phyloP scores from a whole-genome alignment of 2,888 invertebrate species.

The Xylota segnis region DNA sequence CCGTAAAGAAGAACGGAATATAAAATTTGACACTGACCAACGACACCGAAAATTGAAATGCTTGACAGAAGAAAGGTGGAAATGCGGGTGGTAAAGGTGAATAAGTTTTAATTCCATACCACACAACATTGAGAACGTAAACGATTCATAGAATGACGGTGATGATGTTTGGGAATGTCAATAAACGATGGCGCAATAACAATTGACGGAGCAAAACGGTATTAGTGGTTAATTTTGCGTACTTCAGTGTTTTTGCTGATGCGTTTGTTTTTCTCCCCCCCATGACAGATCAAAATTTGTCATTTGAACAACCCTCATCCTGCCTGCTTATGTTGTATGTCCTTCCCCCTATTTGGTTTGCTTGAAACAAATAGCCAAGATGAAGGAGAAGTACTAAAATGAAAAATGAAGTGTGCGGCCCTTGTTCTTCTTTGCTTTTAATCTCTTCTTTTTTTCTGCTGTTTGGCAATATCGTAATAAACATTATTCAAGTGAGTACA shows the following conservation, averaged over 20 bases:
- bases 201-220: constrained; percentile 24
- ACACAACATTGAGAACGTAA: constrained; percentile 15
- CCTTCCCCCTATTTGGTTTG: not conserved
- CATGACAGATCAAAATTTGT: not conserved
- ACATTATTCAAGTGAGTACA: constrained; percentile 63
- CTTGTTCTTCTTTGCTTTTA: constrained; percentile 49
- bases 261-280: not conserved
- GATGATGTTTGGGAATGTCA: constrained; percentile 26
- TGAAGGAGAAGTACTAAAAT: constrained; percentile 36
- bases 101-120: constrained; percentile 13
- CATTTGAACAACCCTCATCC: constrained; percentile 19
- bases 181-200: constrained; percentile 30
- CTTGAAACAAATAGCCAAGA: constrained; percentile 47
- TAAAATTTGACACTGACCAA: constrained; percentile 52
- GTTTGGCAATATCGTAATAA: constrained; percentile 59
- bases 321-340: constrained; percentile 2
- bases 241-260: constrained; percentile 11
- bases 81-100: constrained; percentile 34
- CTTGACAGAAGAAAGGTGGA: constrained; percentile 41
- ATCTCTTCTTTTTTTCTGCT: constrained; percentile 41
- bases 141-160: not conserved
- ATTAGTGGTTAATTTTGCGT: constrained; percentile 48
- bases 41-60: constrained; percentile 29
- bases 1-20: not conserved
- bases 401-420: constrained; percentile 56